Evolutionary conservation across 2,113 vertebrate species (phyloP), one percentile per base, ranked within the genome.

Genomic region (Ibidorhyncha struthersii): DNA sequence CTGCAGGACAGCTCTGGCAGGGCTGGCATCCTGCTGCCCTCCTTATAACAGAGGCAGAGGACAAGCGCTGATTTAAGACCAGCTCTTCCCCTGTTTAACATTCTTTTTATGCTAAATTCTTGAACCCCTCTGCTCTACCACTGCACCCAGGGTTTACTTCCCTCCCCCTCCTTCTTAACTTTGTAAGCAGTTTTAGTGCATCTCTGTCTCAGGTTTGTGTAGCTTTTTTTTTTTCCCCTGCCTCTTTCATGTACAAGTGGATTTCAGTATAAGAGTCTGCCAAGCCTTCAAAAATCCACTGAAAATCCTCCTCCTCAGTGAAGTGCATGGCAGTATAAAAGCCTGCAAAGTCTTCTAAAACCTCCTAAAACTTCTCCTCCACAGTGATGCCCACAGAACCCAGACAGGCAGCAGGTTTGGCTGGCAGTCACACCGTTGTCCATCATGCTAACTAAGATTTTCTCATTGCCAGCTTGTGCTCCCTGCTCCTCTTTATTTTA

Each of bases 1-100:
- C 45, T 70, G 53, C 8, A 61, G 49, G 66, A 65, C 38, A 63
- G 27, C 43, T 40, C 30, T 36, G 76, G 76, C 38, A 72, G 21
- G 18, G 61, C 11, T 29, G 23, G 49, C n/a, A 36, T 53, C 82
- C 49, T 55, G 40, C 66, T 80, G 61, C 55, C 62, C 38, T 62
- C 69, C 19, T 84, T 55, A 40, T 32, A 40, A 55, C 3, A 11
- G 49, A 23, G 12, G 55, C 49, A 65, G 30, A 27, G 0, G 0
- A 67, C 14, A 74, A 59, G 23, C 8, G 27, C 70, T 71, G 10
- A 52, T 82, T 50, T 74, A 78, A 82, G 55, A 92, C 3, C 34
- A 65, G 32, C 30, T 82, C 38, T 94, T 65, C 34, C 36, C 17
- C 59, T 73, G 15, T 62, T 65, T 67, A 73, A 38, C 38, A 55